Conservation (phyloP, 2,113 vertebrate species). For the Phalacrocorax aristotelis region DNA sequence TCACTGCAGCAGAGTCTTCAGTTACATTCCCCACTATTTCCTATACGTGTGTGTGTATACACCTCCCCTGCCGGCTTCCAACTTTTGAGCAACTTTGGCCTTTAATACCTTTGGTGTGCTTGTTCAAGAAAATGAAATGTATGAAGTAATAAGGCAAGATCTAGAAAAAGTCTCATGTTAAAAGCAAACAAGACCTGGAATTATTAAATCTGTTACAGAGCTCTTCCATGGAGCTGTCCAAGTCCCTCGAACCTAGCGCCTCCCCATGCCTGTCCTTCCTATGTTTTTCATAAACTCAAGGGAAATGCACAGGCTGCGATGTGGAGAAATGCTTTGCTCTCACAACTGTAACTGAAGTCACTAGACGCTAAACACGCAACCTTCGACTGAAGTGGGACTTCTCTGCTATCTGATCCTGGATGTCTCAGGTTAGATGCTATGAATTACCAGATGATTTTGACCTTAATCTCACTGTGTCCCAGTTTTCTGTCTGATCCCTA, state of each 20-base stretch:
- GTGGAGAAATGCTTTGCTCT: not conserved
- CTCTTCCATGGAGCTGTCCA: not conserved
- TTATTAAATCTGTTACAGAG: not conserved
- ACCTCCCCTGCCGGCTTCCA: not conserved
- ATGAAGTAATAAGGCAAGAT: not conserved
- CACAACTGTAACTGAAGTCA: not conserved
- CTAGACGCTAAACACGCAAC: not conserved
- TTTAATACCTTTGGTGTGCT: not conserved
- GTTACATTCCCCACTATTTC: not conserved
- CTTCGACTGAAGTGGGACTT: not conserved
- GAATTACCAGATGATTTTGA: not conserved
- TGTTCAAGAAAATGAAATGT: not conserved
- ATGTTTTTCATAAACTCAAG: not conserved
- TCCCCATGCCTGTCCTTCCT: not conserved
- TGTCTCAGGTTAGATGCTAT: not conserved
- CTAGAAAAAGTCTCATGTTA: not conserved
- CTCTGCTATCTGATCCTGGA: not conserved
- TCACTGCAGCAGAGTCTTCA: not conserved
- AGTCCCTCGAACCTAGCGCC: not conserved
- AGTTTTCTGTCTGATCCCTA: not conserved
- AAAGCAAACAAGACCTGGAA: not conserved
- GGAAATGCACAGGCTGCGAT: not conserved
- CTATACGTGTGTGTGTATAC: not conserved
- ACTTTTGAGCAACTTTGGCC: not conserved
- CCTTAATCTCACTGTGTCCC: slow-evolving; percentile 24